Conservation (phyloP, 2,113 vertebrate species). For the Nibea albiflora region DNA sequence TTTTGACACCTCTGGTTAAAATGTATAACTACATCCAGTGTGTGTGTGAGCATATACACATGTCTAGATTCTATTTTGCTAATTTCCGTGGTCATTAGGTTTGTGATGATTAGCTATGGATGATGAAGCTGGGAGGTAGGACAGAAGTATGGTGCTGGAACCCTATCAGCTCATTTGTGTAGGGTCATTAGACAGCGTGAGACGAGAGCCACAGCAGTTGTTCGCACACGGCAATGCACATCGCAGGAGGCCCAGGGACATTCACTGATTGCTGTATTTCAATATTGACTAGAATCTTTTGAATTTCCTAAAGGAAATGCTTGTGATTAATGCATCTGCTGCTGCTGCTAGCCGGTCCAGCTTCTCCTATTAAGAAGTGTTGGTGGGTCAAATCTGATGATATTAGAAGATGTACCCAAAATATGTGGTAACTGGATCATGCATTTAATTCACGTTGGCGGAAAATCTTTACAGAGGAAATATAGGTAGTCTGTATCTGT, state of each 20-base stretch:
- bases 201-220: slow-evolving; percentile 44
- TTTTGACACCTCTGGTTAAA: slow-evolving; percentile 5
- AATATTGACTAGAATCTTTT: slow-evolving; percentile 42
- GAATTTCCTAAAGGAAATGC: too few relatives aligned
- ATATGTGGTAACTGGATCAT: too few relatives aligned
- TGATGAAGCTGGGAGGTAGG: slow-evolving; percentile 78
- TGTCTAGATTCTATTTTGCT: slow-evolving; percentile 70
- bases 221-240: slow-evolving; percentile 54
- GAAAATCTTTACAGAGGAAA: too few relatives aligned
- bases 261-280: slow-evolving; percentile 53
- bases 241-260: slow-evolving; percentile 17
- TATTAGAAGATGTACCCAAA: too few relatives aligned
- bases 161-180: slow-evolving; percentile 77
- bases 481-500: too few relatives aligned
- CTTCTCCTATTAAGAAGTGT: too few relatives aligned
- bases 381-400: too few relatives aligned
- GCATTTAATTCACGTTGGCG: too few relatives aligned
- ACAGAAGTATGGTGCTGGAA: slow-evolving; percentile 68
- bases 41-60: slow-evolving; percentile 60
- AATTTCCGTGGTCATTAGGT: slow-evolving; percentile 77
- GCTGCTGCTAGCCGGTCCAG: too few relatives aligned
- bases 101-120: slow-evolving; percentile 79
- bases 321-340: too few relatives aligned
- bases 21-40: slow-evolving; percentile 39
- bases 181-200: slow-evolving; percentile 75